Percentiles rank a stretch among this genome's conserved stretches.
phyloP scores from a whole-genome alignment of 2,888 invertebrate genomes.

The Caenorhabditis drosophilae region DNA sequence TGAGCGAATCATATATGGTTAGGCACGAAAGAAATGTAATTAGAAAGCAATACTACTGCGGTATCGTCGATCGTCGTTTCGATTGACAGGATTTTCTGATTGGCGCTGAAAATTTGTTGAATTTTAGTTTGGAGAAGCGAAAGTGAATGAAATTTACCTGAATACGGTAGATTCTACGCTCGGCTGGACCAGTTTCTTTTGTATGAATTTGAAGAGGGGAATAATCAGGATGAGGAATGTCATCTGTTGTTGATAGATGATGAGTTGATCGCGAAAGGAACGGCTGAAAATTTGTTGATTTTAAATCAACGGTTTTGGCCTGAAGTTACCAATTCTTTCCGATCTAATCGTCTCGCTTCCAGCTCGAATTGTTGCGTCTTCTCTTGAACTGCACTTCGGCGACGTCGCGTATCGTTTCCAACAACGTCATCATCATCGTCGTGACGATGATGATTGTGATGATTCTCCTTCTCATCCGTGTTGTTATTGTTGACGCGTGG shows the following conservation, averaged over 20 bases:
- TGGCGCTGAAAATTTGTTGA: constrained; percentile 4
- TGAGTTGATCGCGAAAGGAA: constrained; percentile 27
- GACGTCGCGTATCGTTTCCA: background rate
- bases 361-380: constrained; percentile 32
- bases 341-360: constrained; percentile 26
- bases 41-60: constrained; percentile 48
- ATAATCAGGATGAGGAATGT: constrained; percentile 28
- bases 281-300: constrained; percentile 8
- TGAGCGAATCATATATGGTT: constrained; percentile 24
- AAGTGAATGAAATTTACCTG: constrained; percentile 11
- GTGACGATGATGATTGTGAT: too few relatives aligned
- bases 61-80: constrained; percentile 25
- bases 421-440: background rate
- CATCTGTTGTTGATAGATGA: constrained; percentile 15
- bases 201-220: constrained; percentile 35
- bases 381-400: constrained; percentile 23
- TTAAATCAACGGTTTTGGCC: background rate
- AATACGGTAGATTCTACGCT: constrained; percentile 30
- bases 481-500: constrained; percentile 26
- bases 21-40: constrained; percentile 21
- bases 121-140: background rate
- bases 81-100: background rate
- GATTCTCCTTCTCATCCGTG: background rate
- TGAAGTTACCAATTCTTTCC: constrained; percentile 24
- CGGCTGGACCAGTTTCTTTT: constrained; percentile 30